These are phyloP conservation scores for Amblyopsis hoosieri DNA, from an alignment of 2,797 vertebrate species.

Conservation along the genomic window DNA sequence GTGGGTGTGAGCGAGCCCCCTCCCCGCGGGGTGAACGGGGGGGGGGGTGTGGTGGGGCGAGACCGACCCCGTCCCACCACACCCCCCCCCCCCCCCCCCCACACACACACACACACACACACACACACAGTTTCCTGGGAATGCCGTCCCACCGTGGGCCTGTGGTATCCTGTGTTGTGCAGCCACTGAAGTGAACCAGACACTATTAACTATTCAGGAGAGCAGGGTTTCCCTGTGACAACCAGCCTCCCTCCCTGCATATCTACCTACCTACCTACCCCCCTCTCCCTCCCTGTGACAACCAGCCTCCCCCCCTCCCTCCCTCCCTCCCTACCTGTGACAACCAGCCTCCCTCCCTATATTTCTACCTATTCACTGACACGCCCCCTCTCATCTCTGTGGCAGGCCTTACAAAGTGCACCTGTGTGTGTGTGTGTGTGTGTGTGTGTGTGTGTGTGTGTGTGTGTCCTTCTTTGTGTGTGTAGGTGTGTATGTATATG, in stretches of 20 bases:
- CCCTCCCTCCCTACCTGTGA: too few relatives aligned
- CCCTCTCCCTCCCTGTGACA: slow-evolving; percentile 30
- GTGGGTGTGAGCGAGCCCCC: too few relatives aligned
- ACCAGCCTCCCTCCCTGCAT: slow-evolving; percentile 22
- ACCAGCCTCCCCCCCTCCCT: slow-evolving; percentile 3
- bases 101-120: not conserved
- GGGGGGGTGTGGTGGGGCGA: too few relatives aligned
- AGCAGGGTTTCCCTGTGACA: slow-evolving; percentile 62
- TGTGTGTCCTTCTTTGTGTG: not conserved
- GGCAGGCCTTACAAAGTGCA: slow-evolving; percentile 44
- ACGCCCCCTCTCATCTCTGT: slow-evolving; percentile 43
- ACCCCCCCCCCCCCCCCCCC: not conserved
- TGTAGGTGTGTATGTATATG: slow-evolving; percentile 17
- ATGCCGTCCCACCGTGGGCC: slow-evolving; percentile 2
- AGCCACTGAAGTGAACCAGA: slow-evolving; percentile 57
- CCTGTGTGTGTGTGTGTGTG: slow-evolving; percentile 11
- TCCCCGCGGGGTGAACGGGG: too few relatives aligned
- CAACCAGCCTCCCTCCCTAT: too few relatives aligned
- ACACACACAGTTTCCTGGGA: too few relatives aligned
- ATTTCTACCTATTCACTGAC: too few relatives aligned
- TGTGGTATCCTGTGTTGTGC: slow-evolving; percentile 60
- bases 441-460: slow-evolving; percentile 4
- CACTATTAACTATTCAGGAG: slow-evolving; percentile 73
- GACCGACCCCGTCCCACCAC: too few relatives aligned
- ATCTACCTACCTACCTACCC: slow-evolving; percentile 5